Conservation (phyloP, 2,113 vertebrate genomes). For the Callipepla californica region DNA sequence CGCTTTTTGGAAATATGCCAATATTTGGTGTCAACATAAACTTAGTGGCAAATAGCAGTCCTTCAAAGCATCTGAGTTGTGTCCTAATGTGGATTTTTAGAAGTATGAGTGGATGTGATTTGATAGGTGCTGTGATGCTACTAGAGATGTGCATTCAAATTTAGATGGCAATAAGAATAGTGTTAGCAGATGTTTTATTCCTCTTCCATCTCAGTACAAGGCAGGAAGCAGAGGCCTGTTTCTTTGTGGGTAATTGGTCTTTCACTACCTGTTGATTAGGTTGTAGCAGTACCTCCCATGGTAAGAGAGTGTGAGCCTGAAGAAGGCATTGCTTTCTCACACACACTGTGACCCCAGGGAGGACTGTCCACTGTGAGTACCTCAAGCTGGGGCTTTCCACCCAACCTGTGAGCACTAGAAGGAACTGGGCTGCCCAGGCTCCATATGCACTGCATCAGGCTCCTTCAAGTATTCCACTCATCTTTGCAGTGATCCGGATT, state of each 20-base stretch:
- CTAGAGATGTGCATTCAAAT: neutral
- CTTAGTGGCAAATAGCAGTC: neutral
- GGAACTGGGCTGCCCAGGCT: neutral
- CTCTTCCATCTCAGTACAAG: neutral
- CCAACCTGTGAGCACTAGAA: neutral
- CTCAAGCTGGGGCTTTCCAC: neutral
- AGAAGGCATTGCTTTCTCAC: fast-evolving
- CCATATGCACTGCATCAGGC: neutral
- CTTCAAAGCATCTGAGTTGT: neutral
- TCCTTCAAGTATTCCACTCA: neutral
- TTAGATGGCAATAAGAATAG: neutral
- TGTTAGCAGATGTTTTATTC: neutral
- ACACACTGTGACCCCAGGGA: neutral
- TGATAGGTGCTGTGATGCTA: neutral
- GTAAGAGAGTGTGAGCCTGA: neutral
- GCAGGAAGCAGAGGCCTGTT: neutral
- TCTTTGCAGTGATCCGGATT: neutral
- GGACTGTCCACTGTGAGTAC: neutral
- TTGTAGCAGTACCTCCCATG: neutral
- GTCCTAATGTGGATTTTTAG: neutral
- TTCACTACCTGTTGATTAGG: neutral
- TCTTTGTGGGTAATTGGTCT: neutral
- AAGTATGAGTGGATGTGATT: fast-evolving
- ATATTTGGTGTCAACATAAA: neutral
- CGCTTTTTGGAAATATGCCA: neutral